These are phyloP conservation scores for Nansenia antarctica DNA, from an alignment of 2,113 vertebrate genomes.

Conservation along the genomic window DNA sequence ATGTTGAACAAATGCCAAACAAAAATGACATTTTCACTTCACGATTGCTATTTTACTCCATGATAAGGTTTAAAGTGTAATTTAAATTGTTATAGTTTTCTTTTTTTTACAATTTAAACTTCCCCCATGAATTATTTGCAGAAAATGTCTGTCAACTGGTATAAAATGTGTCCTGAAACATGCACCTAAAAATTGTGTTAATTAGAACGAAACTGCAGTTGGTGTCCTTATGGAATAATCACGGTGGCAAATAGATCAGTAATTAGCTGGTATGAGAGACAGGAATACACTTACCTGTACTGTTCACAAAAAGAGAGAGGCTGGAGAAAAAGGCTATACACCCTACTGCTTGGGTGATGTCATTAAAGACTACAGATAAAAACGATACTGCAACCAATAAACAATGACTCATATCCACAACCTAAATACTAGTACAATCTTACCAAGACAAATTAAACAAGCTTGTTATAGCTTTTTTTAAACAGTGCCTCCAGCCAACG, in stretches of 20 bases:
- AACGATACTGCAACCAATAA: background rate
- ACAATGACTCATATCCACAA: background rate
- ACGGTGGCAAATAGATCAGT: background rate
- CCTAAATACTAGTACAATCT: conserved; percentile 4
- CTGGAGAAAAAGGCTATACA: background rate
- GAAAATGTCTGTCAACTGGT: no score
- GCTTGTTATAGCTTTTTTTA: conserved; percentile 11
- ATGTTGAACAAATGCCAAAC: no score
- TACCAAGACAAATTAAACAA: conserved; percentile 31
- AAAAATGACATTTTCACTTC: no score
- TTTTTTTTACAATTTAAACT: no score
- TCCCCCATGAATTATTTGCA: no score
- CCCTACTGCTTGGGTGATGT: background rate
- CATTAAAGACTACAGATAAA: background rate
- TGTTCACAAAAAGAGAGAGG: background rate
- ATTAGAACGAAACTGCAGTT: no score
- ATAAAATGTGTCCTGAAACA: no score
- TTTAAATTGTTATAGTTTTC: no score
- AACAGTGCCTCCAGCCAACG: background rate
- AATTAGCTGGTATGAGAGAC: background rate
- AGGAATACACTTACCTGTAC: background rate
- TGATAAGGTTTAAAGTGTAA: no score
- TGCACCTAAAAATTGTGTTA: no score
- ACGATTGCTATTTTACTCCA: no score
- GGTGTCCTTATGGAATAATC: background rate